phyloP scores from a whole-genome alignment of 1,140 invertebrate genomes.

The Doryteuthis pealeii region DNA sequence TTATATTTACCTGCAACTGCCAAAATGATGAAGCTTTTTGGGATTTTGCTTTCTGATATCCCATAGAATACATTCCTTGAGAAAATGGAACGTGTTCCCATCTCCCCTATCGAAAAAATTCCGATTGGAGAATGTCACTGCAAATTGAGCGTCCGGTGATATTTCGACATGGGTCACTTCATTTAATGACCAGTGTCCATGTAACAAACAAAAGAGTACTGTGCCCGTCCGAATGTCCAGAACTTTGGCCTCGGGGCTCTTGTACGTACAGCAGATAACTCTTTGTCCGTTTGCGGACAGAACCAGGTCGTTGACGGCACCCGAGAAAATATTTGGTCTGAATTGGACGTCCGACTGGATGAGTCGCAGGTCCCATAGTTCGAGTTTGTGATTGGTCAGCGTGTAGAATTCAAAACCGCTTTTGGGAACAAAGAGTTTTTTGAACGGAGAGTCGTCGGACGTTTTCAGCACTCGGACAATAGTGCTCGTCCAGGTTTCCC shows the following conservation, averaged over 20 bases:
- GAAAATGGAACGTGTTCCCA: too few species aligned
- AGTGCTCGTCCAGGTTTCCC: conserved; percentile 18
- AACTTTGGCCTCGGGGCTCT: conserved; percentile 40
- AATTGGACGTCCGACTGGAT: conserved; percentile 43
- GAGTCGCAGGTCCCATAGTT: conserved; percentile 50
- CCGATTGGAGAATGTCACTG: conserved; percentile 21
- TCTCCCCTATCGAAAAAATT: too few species aligned
- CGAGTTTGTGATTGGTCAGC: conserved; percentile 16
- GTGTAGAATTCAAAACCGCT: conserved; percentile 14
- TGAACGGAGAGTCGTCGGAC: conserved; percentile 4
- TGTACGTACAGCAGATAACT: conserved; percentile 26
- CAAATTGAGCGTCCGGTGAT: conserved; percentile 36
- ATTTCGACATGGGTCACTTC: conserved; percentile 29
- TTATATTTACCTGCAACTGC: too few species aligned
- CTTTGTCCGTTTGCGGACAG: conserved; percentile 31
- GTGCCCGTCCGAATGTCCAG: conserved; percentile 35
- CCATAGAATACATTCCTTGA: too few species aligned
- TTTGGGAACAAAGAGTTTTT: conserved; percentile 8
- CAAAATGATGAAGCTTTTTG: too few species aligned
- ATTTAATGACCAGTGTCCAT: conserved; percentile 34
- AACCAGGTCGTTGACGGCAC: conserved; percentile 29
- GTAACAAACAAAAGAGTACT: conserved; percentile 33
- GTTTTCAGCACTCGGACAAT: conserved; percentile 17
- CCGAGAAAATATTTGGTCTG: conserved; percentile 36
- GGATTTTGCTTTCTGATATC: too few species aligned